Evolutionary conservation across 2,888 invertebrate species (phyloP).

Genomic region (Nesidiocoris tenuis): DNA sequence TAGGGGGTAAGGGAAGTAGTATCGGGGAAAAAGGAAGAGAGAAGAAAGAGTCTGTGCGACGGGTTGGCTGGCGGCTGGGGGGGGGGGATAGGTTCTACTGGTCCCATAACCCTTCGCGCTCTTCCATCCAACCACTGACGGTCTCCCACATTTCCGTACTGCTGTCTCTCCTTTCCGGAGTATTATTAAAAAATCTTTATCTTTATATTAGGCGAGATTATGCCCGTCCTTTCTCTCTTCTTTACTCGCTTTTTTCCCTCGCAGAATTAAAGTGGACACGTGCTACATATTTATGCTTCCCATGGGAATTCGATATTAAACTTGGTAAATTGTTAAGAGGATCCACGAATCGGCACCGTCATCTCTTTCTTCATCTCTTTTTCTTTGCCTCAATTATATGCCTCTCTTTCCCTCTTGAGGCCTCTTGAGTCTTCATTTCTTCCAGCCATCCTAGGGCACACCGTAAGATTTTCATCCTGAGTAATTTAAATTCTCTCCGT

Average conservation of each 20-base stretch:
- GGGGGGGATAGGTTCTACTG: conserved; percentile 10
- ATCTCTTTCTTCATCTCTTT: background rate
- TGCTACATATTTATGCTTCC: conserved; percentile 40
- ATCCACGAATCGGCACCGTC: background rate
- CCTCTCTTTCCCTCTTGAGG: background rate
- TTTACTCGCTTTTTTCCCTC: conserved; percentile 1
- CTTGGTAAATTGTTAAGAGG: conserved; percentile 42
- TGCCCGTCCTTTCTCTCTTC: conserved; percentile 33
- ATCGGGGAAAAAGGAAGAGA: background rate
- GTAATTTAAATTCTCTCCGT: background rate
- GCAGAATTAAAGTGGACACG: conserved; percentile 39
- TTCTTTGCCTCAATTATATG: conserved; percentile 1
- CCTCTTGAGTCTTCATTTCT: background rate
- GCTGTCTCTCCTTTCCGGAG: conserved; percentile 34
- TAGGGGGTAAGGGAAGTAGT: no score
- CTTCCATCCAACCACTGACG: background rate
- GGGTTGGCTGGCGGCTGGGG: background rate
- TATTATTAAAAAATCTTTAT: conserved; percentile 42
- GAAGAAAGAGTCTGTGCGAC: background rate
- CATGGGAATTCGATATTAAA: conserved; percentile 42
- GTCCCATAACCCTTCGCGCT: conserved; percentile 26
- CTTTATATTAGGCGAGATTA: conserved; percentile 42
- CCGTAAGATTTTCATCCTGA: background rate
- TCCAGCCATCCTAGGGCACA: background rate
- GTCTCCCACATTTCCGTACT: conserved; percentile 2